These are phyloP conservation scores for Dermatemys mawii DNA, from an alignment of 2,113 vertebrate species.

Conservation along the genomic window DNA sequence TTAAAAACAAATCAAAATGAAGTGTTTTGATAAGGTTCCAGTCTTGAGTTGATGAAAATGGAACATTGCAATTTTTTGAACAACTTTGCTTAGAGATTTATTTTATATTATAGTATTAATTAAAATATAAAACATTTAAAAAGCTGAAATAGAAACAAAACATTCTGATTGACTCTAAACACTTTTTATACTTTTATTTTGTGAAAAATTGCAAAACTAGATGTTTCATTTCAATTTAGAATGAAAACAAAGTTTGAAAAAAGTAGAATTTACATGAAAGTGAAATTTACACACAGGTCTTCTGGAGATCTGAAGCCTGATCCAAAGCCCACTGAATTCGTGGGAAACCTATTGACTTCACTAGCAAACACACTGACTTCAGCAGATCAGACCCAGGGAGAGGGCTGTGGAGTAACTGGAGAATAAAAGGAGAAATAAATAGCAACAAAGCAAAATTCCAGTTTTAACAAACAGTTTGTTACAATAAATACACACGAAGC, in stretches of 20 bases:
- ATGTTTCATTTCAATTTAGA: not conserved
- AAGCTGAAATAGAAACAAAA: not conserved
- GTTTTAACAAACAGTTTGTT: constrained; percentile 45
- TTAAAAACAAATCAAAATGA: not conserved
- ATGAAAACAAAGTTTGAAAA: not conserved
- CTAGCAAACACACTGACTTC: not conserved
- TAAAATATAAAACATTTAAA: not conserved
- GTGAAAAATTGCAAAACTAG: not conserved
- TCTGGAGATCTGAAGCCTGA: constrained; percentile 28
- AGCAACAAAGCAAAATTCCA: constrained; percentile 44
- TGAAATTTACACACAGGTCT: not conserved
- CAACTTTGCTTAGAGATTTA: not conserved
- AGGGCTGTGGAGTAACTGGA: not conserved
- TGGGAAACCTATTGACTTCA: not conserved
- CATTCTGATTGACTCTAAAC: not conserved
- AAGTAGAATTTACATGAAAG: not conserved
- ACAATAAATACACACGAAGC: not conserved
- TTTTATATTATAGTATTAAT: not conserved
- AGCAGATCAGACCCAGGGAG: not conserved
- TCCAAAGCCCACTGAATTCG: constrained; percentile 28
- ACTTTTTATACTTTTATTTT: not conserved
- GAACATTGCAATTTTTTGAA: not conserved
- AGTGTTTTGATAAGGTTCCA: not conserved
- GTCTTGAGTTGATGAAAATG: not conserved
- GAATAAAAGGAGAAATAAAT: constrained; percentile 63